Conservation (phyloP, 1,140 invertebrate species). For the Geopemphigus sp. region DNA sequence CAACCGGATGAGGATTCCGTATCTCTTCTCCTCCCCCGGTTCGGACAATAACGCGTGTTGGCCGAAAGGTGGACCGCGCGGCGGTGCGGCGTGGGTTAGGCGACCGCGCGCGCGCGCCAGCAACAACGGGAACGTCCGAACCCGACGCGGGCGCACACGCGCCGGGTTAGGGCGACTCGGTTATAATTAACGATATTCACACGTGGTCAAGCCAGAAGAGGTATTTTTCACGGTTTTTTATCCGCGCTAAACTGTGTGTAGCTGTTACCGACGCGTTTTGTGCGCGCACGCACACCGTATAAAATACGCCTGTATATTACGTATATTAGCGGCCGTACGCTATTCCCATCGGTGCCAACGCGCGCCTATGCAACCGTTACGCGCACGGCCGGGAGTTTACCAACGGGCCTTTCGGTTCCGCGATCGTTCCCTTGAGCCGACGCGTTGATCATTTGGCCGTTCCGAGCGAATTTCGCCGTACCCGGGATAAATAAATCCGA, state of each 20-base stretch:
- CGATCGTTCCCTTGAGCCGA: too few species aligned
- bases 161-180: neutral
- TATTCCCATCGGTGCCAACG: neutral
- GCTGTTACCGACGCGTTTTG: neutral
- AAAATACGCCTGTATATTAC: too few species aligned
- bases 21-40: neutral
- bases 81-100: neutral
- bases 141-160: neutral
- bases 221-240: slow-evolving; percentile 2
- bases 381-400: neutral
- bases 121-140: slow-evolving; percentile 1
- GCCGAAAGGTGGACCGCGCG: neutral
- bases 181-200: slow-evolving; percentile 48
- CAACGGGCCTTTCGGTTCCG: too few species aligned
- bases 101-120: neutral
- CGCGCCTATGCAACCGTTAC: neutral
- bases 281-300: neutral
- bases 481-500: too few species aligned
- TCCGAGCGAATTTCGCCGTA: too few species aligned
- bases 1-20: slow-evolving; percentile 7
- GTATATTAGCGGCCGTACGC: too few species aligned
- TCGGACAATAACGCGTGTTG: neutral
- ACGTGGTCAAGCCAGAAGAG: slow-evolving; percentile 28
- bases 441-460: too few species aligned
- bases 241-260: neutral